Percentiles rank a stretch among this genome's conserved stretches.
Evolutionary conservation across 2,113 vertebrate species (phyloP).

Genomic region (Phodopus roborovskii): DNA sequence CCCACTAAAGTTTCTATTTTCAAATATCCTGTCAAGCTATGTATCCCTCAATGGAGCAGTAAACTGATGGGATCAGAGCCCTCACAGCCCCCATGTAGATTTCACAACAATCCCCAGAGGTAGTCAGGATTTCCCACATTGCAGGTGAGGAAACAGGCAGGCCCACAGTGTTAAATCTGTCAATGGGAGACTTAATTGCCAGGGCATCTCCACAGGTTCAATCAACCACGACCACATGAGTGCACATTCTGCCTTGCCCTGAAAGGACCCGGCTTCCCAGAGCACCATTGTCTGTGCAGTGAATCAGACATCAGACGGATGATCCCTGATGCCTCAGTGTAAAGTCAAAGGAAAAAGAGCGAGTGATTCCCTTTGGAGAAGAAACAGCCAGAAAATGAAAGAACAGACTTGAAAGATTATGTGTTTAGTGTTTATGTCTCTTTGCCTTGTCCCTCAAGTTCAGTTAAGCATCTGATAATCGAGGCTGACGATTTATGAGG

Average conservation of each 20-base stretch:
- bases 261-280: background rate
- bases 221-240: too few species aligned
- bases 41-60: background rate
- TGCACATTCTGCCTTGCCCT: background rate
- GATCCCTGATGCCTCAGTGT: background rate
- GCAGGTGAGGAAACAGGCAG: background rate
- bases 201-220: background rate
- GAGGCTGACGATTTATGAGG: slow-evolving; percentile 62
- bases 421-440: slow-evolving; percentile 65
- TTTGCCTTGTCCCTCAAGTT: slow-evolving; percentile 60
- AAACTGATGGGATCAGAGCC: background rate
- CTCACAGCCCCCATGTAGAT: background rate
- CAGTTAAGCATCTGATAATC: background rate
- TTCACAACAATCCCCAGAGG: background rate
- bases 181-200: rapidly evolving
- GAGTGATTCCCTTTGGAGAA: slow-evolving; percentile 8
- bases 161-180: background rate
- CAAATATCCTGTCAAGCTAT: background rate
- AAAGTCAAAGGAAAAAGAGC: background rate
- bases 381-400: slow-evolving; percentile 42
- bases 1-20: background rate
- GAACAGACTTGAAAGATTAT: slow-evolving; percentile 59
- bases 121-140: background rate
- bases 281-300: background rate
- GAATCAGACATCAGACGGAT: background rate